A percentile compares a stretch with the other conserved stretches of the same genome.
Conservation (phyloP, 2,888 invertebrate genomes). For the Conomelus anceps region DNA sequence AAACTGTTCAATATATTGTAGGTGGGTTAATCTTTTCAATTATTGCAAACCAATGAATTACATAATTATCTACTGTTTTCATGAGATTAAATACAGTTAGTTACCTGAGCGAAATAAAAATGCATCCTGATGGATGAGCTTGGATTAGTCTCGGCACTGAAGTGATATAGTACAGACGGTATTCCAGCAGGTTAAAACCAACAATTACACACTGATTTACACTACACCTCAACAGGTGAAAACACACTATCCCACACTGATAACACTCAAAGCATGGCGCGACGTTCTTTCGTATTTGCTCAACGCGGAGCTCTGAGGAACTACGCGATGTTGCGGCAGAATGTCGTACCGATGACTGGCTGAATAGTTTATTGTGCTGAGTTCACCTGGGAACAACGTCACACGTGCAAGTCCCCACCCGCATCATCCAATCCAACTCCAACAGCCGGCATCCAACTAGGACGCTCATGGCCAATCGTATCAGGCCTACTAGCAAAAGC, state of each 20-base stretch:
- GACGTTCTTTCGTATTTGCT: not conserved
- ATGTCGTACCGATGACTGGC: not conserved
- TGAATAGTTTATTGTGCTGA: not conserved
- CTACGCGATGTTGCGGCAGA: not conserved
- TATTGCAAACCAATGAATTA: too few species aligned
- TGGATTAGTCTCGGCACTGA: too few species aligned
- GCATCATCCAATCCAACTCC: not conserved
- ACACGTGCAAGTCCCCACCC: not conserved
- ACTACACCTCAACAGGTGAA: not conserved
- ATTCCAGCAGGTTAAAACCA: not conserved
- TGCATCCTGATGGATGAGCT: not conserved
- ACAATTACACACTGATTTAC: too few species aligned
- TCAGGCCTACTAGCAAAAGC: not conserved
- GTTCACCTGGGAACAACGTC: not conserved
- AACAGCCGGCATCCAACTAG: not conserved
- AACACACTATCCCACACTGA: not conserved
- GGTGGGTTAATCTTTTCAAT: too few species aligned
- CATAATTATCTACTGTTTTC: too few species aligned
- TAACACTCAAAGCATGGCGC: not conserved
- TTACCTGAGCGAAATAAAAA: too few species aligned
- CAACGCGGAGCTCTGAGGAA: not conserved
- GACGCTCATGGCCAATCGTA: not conserved
- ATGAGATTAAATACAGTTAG: too few species aligned
- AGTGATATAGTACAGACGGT: too few species aligned
- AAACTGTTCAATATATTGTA: too few species aligned